Conservation (phyloP, 2,797 vertebrate species). For the Lepilemur septentrionalis region DNA sequence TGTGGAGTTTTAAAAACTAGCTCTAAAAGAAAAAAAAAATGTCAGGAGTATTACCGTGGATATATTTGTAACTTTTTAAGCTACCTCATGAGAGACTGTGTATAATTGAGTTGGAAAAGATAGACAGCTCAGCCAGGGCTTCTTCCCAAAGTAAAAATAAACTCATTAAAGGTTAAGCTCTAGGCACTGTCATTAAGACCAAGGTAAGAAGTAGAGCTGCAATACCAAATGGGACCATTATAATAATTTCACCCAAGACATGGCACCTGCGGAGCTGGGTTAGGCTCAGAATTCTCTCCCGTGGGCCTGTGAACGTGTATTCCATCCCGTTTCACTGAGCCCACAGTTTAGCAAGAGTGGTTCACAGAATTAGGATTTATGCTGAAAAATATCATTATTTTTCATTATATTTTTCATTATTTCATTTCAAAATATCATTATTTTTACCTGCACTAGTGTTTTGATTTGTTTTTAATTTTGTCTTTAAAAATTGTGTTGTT, state of each 20-base stretch:
- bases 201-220: not conserved
- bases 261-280: too few relatives aligned
- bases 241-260: not conserved
- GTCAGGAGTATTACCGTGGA: not conserved
- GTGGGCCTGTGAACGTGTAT: not conserved
- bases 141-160: conserved; percentile 16
- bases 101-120: conserved; percentile 33
- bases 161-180: not conserved
- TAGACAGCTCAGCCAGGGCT: not conserved
- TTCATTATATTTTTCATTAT: not conserved
- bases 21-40: conserved; percentile 8
- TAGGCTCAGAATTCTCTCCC: not conserved
- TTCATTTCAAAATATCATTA: not conserved
- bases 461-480: not conserved
- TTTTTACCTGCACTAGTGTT: not conserved
- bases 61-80: conserved; percentile 26
- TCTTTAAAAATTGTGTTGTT: not conserved
- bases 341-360: not conserved
- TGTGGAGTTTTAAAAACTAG: not conserved
- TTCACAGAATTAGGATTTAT: not conserved
- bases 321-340: not conserved
- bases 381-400: not conserved
- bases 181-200: not conserved
- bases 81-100: not conserved
- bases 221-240: not conserved